phyloP scores from a whole-genome alignment of 2,797 vertebrate species.

The Karalla daura region DNA sequence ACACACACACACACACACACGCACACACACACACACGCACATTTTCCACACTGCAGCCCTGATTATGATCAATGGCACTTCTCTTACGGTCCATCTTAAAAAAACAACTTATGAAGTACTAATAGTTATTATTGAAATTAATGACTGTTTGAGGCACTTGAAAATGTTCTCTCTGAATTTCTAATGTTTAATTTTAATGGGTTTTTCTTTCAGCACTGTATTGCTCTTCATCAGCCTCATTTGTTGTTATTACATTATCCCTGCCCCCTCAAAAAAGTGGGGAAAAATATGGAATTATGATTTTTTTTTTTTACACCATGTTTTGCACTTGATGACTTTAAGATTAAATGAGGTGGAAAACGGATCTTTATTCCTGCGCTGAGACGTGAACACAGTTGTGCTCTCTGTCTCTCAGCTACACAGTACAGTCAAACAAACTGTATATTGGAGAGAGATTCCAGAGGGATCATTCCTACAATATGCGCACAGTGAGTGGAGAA shows the following conservation, averaged over 20 bases:
- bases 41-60: not conserved
- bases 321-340: not conserved
- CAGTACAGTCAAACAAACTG: slow-evolving; percentile 7
- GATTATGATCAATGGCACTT: slow-evolving; percentile 15
- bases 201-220: not conserved
- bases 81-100: not conserved
- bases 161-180: not conserved
- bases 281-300: not conserved
- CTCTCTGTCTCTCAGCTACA: not conserved
- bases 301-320: not conserved
- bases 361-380: not conserved
- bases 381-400: not conserved
- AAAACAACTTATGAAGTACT: slow-evolving; percentile 7
- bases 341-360: not conserved
- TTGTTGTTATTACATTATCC: not conserved
- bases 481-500: too few relatives aligned
- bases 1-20: too few relatives aligned
- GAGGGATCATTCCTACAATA: slow-evolving; percentile 3
- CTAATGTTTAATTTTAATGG: not conserved
- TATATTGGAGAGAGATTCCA: slow-evolving; percentile 27
- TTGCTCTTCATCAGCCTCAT: not conserved
- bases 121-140: slow-evolving; percentile 2
- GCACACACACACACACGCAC: too few relatives aligned
- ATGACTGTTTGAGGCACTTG: not conserved
- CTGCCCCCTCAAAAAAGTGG: not conserved